phyloP scores from a whole-genome alignment of 2,888 invertebrate species.

The Neoscelio sp. region DNA sequence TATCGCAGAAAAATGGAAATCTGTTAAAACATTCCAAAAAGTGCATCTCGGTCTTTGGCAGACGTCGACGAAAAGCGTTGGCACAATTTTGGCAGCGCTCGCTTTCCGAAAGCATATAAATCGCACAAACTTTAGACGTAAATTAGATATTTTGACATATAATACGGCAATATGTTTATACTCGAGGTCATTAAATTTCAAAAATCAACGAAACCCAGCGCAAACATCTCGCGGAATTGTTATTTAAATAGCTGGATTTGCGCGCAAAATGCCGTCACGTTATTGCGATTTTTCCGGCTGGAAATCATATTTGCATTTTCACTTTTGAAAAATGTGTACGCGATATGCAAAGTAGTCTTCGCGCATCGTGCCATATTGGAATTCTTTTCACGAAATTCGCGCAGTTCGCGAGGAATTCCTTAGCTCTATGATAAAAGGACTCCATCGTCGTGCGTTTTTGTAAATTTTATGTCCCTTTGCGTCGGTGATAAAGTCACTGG shows the following conservation, averaged over 20 bases:
- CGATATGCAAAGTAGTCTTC: conserved; percentile 20
- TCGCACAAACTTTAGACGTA: not conserved
- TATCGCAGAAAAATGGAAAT: too few relatives aligned
- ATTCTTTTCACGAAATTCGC: conserved; percentile 37
- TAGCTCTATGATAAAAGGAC: conserved; percentile 19
- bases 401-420: conserved; percentile 14
- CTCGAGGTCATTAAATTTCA: conserved; percentile 4
- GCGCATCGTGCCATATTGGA: conserved; percentile 36
- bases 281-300: conserved; percentile 8
- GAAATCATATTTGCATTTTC: conserved; percentile 29
- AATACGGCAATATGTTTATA: conserved; percentile 5
- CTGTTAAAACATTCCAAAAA: too few relatives aligned
- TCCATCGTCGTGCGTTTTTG: not conserved
- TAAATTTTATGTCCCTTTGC: conserved; percentile 31
- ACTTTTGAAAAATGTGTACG: conserved; percentile 40
- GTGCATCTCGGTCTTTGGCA: too few relatives aligned
- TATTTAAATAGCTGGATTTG: conserved; percentile 10
- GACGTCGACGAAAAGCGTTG: too few relatives aligned
- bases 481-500: conserved; percentile 22
- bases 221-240: not conserved
- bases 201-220: conserved; percentile 5
- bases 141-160: not conserved
- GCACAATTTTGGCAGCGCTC: conserved; percentile 5
- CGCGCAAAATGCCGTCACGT: not conserved
- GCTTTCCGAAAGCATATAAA: conserved; percentile 1